Base-by-base conservation (phyloP, 2,888 invertebrate species). In the Drosophila nigricruria region DNA sequence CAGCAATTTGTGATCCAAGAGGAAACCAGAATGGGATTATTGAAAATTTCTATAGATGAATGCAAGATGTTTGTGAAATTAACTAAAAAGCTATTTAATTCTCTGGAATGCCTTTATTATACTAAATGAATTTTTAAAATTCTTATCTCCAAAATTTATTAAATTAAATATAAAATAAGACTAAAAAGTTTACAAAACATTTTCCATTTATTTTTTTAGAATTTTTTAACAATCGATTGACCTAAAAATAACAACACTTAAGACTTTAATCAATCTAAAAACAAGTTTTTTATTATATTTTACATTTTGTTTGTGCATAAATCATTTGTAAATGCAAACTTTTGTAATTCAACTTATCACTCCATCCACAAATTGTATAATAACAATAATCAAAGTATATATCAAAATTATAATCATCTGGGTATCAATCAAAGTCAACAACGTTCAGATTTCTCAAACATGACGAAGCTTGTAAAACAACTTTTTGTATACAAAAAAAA, bases 351-450 rank as follows among this genome's bases (percentile, higher is more conserved):
- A 4, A n/a, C 6, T 14, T 18, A 62, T 45, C 42, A 12, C 30
- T n/a, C 45, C 27, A 25, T 45, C 42, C 50, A 18, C 25, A 53
- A 61, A 65, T 25, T 45, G 25, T 45, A 60, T 62, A 25, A 49
- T 47, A 30, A 20, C 14, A 20, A 18, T 18, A 49, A 30, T 49
- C 49, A 30, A 18, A 30, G 30, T 30, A 30, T 49, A 49, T 49
- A 49, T 53, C 38, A 25, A 64, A 20, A 40, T 23, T n/a, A 70
- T 77, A 81, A 77, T 81, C 77, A 66, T 50, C 52, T 67, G 72
- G 52, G 27, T 54, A 77, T 77, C 77, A 71, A 77, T 77, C 81
- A 77, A 77, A 71, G 77, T 77, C 77, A 30, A n/a, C 50, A 47
- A 57, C 43, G 34, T 20, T 27, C 18, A 20, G 40, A 81, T 67